Base-by-base conservation (phyloP, 2,113 vertebrate genomes). In the Trogon melanurus region DNA sequence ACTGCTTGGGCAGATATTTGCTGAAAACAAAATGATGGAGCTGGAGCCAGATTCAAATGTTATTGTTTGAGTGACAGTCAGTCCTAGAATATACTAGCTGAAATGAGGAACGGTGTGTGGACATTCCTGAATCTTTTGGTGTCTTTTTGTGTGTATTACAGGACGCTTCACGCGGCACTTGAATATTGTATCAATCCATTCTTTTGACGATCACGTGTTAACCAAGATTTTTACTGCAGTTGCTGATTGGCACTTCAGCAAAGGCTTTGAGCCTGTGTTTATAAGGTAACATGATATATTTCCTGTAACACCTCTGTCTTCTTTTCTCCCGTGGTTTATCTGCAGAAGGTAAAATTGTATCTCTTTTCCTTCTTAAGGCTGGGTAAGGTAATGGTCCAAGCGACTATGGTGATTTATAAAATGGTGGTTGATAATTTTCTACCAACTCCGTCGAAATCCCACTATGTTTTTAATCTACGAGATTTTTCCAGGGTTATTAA, bases 371-470 rank as follows among this genome's bases (percentile, higher is more conserved):
- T 94, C 70, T 70, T 84, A 91, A 99, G 99, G 93, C 93, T 98
- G 25, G 99, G 99, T 32, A 99, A 98, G 95, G 97, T 98, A 82
- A 94, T 99, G 98, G 98, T 99, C 36, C 98, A 99, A 54, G 99
- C 99, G 0, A 99, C 99, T 6, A 98, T 98, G 94, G 94, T 87
- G 12, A 98, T 99, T 82, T 99, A 99, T 85, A 99, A 98, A 95
- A 96, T 98, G 73, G 96, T 98, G 3, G 98, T 99, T 53, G 97
- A 98, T 58, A 98, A 97, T 76, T 99, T 99, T 96, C 98, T 99
- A 50, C 99, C 99, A 67, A 99, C 99, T 30, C 99, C 99, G 75
- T 99, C 99, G 6, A 99, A 99, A 97, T 99, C 99, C 48, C 99
- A 99, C 94, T 99, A 99, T 44, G 97, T 99, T 92, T 99, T 99